Evolutionary conservation across 2,113 vertebrate species (phyloP), one percentile per base, ranked within the genome.

Genomic region (Bubalus kerabau): DNA sequence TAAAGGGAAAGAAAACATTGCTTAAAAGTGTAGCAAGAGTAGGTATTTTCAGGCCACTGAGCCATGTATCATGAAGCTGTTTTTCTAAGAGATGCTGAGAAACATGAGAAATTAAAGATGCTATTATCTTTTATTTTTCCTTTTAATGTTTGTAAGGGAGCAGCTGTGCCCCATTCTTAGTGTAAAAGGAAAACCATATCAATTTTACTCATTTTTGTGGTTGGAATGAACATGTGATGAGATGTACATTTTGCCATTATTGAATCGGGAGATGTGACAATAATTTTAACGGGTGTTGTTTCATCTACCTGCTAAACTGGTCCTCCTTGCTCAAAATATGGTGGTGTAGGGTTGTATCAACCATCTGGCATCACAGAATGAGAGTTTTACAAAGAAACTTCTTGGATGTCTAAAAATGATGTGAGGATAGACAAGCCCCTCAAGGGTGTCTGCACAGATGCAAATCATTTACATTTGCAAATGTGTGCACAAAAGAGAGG

Each of bases 251-350:
- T 92, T 94, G 89, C 92, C 82, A 59, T 94, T 94, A 87, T 91
- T 56, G 60, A 96, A 59, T 85, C 7, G 46, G 81, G 88, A 97
- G 71, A 95, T 91, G 84, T 67, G 90, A 88, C 87, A 90, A 62
- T 95, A 93, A 97, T 74, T 95, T 48, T 88, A 97, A 97, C 71
- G 89, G 59, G 43, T 86, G 32, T 92, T 97, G 96, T 93, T 94
- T 95, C 82, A 71, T 96, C 74, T 98, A 98, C 97, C 94, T 98
- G 87, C 92, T 96, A 96, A 96, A 87, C 92, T 96, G 94, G 85
- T 92, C 67, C 82, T 97, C 36, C 88, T 95, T 90, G 52, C 62
- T 94, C 94, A 96, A 94, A 98, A 89, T 86, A 67, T 78, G 87
- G 76, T 96, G 82, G 92, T 98, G 36, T 88, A 74, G 36, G 92